Evolutionary conservation across 2,113 vertebrate genomes (phyloP), one percentile per base, ranked within the genome.

Genomic region (human): DNA sequence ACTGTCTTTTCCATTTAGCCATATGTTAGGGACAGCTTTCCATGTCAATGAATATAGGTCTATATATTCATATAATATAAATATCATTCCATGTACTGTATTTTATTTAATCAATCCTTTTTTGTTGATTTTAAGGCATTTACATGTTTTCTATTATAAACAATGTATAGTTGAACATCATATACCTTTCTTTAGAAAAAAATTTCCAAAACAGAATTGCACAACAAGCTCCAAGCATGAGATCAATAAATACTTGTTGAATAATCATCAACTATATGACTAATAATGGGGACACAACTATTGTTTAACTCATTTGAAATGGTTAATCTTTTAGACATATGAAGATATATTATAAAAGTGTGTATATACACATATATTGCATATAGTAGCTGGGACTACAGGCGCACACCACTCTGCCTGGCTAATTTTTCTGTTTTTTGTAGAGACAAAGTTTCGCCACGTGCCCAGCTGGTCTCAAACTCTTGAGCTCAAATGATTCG

Each of bases 241-340:
- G 57, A 52, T 93, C n/a, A 87, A 12, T 76, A 90, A 87, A 43
- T 50, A 87, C 17, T 64, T 78, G 11, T 14, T 90, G 72, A 90
- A 17, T 81, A 14, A 40, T 40, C 40, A 52, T 86, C 48, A 81
- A 94, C 38, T 85, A 57, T 43, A 4, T 79, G 18, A 92, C 35
- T 95, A 52, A 50, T 64, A 45, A 92, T 4, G 64, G 27, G 66
- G 48, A 38, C 10, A 85, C 20, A 89, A 64, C 10, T 76, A 50
- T 59, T 90, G 10, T 79, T 92, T 70, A 87, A 14, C 20, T 94
- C 43, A 73, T 84, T 93, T 96, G 25, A 25, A 95, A 57, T 55
- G 87, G 40, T 70, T 86, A 73, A 66, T 80, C 12, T 93, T 87
- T 89, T 72, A 86, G 45, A 14, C 45, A 79, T 57, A 43, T 78